Conservation (phyloP, 2,113 vertebrate species). For the Alouatta palliata region DNA sequence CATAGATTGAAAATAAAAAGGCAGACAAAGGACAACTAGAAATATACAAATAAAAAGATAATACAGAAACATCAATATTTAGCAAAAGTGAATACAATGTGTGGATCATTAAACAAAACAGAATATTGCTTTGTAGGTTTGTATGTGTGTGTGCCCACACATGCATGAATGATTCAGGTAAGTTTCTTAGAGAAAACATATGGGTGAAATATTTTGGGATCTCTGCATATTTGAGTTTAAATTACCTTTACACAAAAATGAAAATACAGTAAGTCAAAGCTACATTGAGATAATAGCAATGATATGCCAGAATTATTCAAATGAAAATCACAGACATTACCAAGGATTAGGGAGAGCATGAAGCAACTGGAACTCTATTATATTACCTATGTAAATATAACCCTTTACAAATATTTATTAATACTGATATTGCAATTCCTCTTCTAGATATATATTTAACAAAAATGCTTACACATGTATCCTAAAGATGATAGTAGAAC, state of each 20-base stretch:
- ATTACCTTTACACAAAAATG: not conserved
- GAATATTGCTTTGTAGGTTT: not conserved
- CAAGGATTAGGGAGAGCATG: not conserved
- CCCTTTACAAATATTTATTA: not conserved
- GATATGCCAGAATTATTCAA: not conserved
- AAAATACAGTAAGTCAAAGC: not conserved
- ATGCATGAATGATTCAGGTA: not conserved
- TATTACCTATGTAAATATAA: not conserved
- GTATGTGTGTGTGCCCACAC: rapidly evolving
- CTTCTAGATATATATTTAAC: not conserved
- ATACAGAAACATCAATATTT: not conserved
- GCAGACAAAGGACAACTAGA: not conserved
- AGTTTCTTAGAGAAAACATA: not conserved
- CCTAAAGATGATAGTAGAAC: not conserved
- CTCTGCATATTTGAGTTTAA: not conserved
- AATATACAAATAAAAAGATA: not conserved
- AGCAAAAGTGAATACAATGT: not conserved
- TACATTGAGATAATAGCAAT: not conserved
- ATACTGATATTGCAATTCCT: not conserved
- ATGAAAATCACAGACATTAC: not conserved
- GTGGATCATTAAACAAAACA: not conserved
- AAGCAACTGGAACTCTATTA: not conserved
- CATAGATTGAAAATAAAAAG: not conserved
- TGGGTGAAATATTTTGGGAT: not conserved
- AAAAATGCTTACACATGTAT: not conserved